Conservation (phyloP, 2,888 invertebrate genomes). For the Ecdyonurus torrentis region DNA sequence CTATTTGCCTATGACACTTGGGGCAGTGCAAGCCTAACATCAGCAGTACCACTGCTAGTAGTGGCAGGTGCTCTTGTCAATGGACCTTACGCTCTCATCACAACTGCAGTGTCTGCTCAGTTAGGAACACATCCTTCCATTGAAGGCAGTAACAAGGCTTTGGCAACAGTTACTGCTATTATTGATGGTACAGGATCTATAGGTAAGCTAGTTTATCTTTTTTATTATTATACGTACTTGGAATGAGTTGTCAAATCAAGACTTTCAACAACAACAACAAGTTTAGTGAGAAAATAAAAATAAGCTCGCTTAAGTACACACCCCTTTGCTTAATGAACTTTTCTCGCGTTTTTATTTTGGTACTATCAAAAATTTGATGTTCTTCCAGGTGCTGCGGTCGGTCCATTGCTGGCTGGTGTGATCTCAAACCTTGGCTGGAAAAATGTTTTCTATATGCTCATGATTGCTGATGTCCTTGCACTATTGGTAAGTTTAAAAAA, state of each 20-base stretch:
- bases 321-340: too few species aligned
- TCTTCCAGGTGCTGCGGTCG: conserved; percentile 72
- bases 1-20: conserved; percentile 61
- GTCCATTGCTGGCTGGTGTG: conserved; percentile 75
- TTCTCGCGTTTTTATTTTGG: too few species aligned
- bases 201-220: conserved; percentile 33
- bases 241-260: neutral
- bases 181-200: conserved; percentile 93
- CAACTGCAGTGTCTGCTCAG: conserved; percentile 91
- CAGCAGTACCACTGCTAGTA: conserved; percentile 51
- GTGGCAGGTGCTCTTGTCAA: conserved; percentile 73
- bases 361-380: too few species aligned
- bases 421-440: conserved; percentile 62
- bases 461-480: conserved; percentile 61
- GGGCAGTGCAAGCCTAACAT: conserved; percentile 40
- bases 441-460: conserved; percentile 81
- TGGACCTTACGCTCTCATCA: conserved; percentile 91
- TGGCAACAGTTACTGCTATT: conserved; percentile 95
- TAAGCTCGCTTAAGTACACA: too few species aligned
- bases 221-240: neutral
- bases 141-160: conserved; percentile 67
- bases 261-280: neutral
- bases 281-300: neutral
- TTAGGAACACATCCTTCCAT: conserved; percentile 76
- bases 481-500: conserved; percentile 35